Evolutionary conservation across 2,797 vertebrate species (phyloP), one percentile per base, ranked within the genome.

Genomic region (Gephyroberyx darwinii): DNA sequence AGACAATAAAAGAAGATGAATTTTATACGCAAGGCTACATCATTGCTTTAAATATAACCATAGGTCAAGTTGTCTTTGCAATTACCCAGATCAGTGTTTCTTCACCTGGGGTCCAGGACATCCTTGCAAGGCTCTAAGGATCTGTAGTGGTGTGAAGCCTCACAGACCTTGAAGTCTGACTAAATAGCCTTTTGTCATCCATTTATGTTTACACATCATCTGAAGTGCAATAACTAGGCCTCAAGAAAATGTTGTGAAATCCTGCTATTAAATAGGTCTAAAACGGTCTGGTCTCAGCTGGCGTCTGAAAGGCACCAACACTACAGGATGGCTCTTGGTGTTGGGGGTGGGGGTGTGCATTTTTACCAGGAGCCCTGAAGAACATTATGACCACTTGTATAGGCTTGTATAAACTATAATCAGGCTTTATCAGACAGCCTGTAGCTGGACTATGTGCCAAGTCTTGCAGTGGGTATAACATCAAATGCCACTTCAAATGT

Each of bases 401-500:
- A 26, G 26, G 26, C 26, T 26, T 26, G 26, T 26, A 67, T 53
- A 59, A 54, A 59, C 26, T 39, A 47, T 0, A 41, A 14, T 16
- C 5, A 54, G 54, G n/a, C 41, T 26, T 12, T 13, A 54, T 19
- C 45, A 22, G 74, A 48, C 58, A 66, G 52, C 54, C 33, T 66
- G 12, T 74, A 33, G 37, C 4, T 57, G 19, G 33, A 78, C 31
- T 53, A 16, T 9, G 33, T 4, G 47, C 59, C 33, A 31, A 1
- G 3, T 20, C 16, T 67, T 47, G 62, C 41, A 26, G 31, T 70
- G 58, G 35, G 50, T 58, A 31, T 70, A 70, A 58, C 67, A 59
- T 71, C 51, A 55, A 77, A 58, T 20, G 52, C 57, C 50, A 69
- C 37, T 37, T 68, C 47, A 53, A 69, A 65, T 45, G 60, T 64